Evolutionary conservation across 2,888 invertebrate genomes (phyloP).

Genomic region (Pristionchus fissidentatus): DNA sequence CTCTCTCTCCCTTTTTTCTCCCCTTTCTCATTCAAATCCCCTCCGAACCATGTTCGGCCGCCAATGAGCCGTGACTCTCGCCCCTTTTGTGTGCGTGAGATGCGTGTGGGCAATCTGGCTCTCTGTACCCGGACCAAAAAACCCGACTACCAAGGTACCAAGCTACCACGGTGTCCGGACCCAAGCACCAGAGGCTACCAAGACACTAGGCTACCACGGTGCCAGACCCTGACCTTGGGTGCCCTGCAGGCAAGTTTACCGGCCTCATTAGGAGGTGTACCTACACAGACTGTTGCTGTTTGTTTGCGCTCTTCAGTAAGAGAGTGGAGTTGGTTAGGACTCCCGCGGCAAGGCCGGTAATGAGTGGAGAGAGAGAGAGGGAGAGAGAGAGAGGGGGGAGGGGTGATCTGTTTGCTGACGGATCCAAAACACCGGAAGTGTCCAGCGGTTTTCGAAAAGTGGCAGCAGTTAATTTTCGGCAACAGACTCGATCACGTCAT

Average conservation of each 20-base stretch:
- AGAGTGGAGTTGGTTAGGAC: neutral
- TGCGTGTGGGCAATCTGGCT: neutral
- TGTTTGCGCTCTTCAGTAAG: slow-evolving; percentile 10
- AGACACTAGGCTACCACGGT: no score
- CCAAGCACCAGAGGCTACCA: no score
- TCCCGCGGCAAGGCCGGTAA: slow-evolving; percentile 7
- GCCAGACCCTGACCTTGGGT: neutral
- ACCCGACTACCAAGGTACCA: neutral
- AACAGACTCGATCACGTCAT: neutral
- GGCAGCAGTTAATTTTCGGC: no score
- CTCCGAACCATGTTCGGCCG: neutral
- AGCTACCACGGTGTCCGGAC: no score
- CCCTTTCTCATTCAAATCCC: no score
- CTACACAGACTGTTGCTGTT: slow-evolving; percentile 35
- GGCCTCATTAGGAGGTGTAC: slow-evolving; percentile 22
- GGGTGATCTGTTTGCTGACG: neutral
- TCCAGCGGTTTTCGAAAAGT: neutral
- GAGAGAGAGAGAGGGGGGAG: neutral
- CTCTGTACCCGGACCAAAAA: neutral
- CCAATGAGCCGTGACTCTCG: slow-evolving; percentile 34
- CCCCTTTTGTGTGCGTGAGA: slow-evolving; percentile 10
- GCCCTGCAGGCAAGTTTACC: neutral
- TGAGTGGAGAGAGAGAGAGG: neutral
- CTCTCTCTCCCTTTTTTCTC: neutral
- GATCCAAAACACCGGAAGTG: neutral